phyloP scores from a whole-genome alignment of 2,113 vertebrate genomes.

The Phalacrocorax aristotelis region DNA sequence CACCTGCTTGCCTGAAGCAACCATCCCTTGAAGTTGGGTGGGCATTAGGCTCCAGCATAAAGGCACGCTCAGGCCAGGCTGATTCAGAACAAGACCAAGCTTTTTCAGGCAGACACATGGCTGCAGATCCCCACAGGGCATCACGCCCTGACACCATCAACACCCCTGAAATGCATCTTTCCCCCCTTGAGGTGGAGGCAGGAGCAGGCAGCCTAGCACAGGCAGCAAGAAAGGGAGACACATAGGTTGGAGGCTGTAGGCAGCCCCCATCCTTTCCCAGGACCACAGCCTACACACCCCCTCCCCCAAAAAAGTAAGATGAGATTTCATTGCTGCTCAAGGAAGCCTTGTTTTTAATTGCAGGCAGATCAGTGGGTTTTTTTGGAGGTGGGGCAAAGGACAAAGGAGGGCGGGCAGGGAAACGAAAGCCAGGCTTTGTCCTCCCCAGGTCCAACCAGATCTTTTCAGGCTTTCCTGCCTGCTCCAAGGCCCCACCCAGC shows the following conservation, averaged over 20 bases:
- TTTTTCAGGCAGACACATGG: not conserved
- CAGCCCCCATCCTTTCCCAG: not conserved
- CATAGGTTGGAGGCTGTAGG: not conserved
- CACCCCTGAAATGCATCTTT: not conserved
- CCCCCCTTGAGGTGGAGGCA: not conserved
- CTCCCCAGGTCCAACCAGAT: not conserved
- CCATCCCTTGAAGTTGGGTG: not conserved
- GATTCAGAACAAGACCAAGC: not conserved
- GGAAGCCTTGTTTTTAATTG: not conserved
- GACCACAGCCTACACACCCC: not conserved
- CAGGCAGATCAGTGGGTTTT: not conserved
- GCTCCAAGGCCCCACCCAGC: not conserved
- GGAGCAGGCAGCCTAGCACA: not conserved
- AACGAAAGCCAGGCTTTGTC: not conserved
- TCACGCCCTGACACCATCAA: fast-evolving
- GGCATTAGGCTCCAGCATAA: fast-evolving
- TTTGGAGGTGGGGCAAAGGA: not conserved
- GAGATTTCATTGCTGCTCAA: not conserved
- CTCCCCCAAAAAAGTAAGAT: too few relatives aligned
- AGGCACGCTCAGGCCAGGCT: not conserved
- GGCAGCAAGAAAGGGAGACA: fast-evolving
- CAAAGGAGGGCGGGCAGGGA: not conserved
- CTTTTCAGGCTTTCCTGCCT: not conserved
- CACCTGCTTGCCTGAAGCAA: not conserved
- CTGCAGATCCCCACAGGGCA: not conserved